Percentiles rank a stretch among this genome's conserved stretches.
These are phyloP conservation scores for Thaumetopoea pityocampa DNA, from an alignment of 1,140 invertebrate species.

Conservation along the genomic window DNA sequence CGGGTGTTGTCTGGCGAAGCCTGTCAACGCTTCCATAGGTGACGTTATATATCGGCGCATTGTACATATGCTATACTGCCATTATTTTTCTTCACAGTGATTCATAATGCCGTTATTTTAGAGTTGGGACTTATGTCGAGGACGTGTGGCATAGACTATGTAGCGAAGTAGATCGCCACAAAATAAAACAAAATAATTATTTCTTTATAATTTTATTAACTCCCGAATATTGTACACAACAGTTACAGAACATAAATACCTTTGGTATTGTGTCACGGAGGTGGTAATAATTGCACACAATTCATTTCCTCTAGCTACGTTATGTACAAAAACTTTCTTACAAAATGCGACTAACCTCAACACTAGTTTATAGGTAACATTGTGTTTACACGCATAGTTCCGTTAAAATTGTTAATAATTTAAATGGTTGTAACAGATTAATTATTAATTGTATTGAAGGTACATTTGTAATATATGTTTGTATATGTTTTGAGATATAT, in stretches of 20 bases:
- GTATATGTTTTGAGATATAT: too few species aligned
- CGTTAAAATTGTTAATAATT: conserved; percentile 18
- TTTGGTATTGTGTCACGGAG: conserved; percentile 57
- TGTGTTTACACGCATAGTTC: conserved; percentile 23
- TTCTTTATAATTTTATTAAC: conserved; percentile 63
- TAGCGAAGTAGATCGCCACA: neutral
- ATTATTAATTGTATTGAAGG: conserved; percentile 10
- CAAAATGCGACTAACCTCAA: conserved; percentile 40
- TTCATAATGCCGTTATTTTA: too few species aligned
- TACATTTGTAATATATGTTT: too few species aligned
- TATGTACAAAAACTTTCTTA: conserved; percentile 66
- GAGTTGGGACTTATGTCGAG: neutral
- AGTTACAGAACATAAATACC: conserved; percentile 66
- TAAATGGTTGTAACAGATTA: conserved; percentile 18
- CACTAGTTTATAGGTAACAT: conserved; percentile 40
- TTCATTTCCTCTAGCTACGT: conserved; percentile 59
- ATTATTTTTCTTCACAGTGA: too few species aligned
- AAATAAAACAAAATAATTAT: conserved; percentile 16
- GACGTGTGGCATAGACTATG: neutral
- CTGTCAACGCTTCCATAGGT: too few species aligned
- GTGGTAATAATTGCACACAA: conserved; percentile 66
- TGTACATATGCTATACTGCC: too few species aligned
- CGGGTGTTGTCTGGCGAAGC: too few species aligned
- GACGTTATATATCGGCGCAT: too few species aligned
- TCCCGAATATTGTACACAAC: conserved; percentile 69